Evolutionary conservation across 2,888 invertebrate species (phyloP).

Genomic region (Noctua fimbriata): DNA sequence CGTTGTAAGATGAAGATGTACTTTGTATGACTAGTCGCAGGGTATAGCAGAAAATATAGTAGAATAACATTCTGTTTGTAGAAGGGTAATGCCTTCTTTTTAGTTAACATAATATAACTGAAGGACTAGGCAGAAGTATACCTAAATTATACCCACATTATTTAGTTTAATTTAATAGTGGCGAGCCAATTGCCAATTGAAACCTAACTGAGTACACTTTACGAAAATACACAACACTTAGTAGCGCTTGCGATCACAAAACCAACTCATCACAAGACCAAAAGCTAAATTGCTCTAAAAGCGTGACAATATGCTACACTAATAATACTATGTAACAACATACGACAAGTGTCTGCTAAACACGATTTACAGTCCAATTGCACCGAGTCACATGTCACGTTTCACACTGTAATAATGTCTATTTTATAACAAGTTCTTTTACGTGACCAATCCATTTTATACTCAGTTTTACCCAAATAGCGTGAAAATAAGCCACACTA

Average conservation of each 20-base stretch:
- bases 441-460: constrained; percentile 29
- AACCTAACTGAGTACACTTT: background rate
- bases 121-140: background rate
- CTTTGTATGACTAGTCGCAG: background rate
- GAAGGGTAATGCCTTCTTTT: background rate
- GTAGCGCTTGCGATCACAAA: background rate
- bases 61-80: background rate
- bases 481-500: constrained; percentile 43
- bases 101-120: background rate
- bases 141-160: background rate
- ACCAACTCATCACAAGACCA: background rate
- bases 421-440: constrained; percentile 15
- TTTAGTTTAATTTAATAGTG: background rate
- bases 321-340: constrained; percentile 2
- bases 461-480: constrained; percentile 15
- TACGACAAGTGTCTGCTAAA: background rate
- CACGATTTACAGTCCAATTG: constrained; percentile 8
- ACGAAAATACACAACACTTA: background rate
- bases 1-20: background rate
- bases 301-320: constrained; percentile 31
- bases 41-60: background rate
- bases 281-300: background rate
- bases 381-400: constrained; percentile 27
- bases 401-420: constrained; percentile 26
- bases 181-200: background rate